Evolutionary conservation across 2,888 invertebrate genomes (phyloP).

Genomic region (Platycheirus albimanus): DNA sequence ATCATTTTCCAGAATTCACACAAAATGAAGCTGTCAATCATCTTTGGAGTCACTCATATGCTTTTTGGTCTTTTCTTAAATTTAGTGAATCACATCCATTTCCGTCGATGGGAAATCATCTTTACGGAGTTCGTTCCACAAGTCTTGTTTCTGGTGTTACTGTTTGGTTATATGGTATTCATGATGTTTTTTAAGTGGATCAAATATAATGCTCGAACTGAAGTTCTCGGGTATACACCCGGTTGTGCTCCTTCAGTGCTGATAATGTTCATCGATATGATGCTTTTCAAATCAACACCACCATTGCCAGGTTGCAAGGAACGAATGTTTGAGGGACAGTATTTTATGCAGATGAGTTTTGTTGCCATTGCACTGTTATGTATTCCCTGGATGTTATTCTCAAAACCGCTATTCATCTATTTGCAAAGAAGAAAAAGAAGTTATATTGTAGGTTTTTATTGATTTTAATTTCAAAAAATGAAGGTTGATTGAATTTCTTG

Average conservation of each 20-base stretch:
- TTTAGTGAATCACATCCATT: slow-evolving; percentile 90
- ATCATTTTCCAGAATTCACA: slow-evolving; percentile 97
- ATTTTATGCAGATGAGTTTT: slow-evolving; percentile 89
- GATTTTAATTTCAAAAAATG: neutral
- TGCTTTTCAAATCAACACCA: slow-evolving; percentile 85
- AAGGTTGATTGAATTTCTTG: neutral
- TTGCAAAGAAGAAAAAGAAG: slow-evolving; percentile 76
- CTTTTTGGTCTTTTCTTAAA: slow-evolving; percentile 95
- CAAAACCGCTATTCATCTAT: slow-evolving; percentile 92
- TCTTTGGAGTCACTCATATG: slow-evolving; percentile 97
- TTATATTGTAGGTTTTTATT: too few species aligned
- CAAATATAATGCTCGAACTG: slow-evolving; percentile 85
- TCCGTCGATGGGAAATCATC: slow-evolving; percentile 87
- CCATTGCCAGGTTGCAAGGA: slow-evolving; percentile 83
- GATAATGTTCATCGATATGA: slow-evolving; percentile 92
- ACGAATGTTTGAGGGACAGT: slow-evolving; percentile 89
- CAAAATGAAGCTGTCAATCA: slow-evolving; percentile 98
- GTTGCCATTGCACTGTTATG: slow-evolving; percentile 91
- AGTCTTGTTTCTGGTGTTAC: slow-evolving; percentile 91
- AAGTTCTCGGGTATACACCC: slow-evolving; percentile 80
- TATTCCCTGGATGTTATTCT: slow-evolving; percentile 96
- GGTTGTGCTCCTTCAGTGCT: slow-evolving; percentile 90
- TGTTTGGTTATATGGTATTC: slow-evolving; percentile 96
- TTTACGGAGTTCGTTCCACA: slow-evolving; percentile 95
- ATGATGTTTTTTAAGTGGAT: slow-evolving; percentile 98